Evolutionary conservation across 2,888 invertebrate genomes (phyloP), one percentile per base, ranked within the genome.

Genomic region (Ctena decussata): DNA sequence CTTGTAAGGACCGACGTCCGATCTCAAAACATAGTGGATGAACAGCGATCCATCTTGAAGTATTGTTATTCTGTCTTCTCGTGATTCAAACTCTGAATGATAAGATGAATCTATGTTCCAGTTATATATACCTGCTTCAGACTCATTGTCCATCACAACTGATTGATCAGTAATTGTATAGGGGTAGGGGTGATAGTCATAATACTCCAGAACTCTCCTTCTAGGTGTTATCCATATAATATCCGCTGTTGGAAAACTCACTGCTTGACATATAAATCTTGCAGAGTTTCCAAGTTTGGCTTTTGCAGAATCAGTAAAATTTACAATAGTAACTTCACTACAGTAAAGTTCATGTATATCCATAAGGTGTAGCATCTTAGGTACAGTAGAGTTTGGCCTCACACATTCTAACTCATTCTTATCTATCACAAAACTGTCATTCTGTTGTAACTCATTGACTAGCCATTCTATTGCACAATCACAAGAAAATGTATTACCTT

Each of bases 1-100:
- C 85, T 97, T 97, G 96, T 99, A 99, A 15, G 89, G 90, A 1
- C 98, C 98, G 92, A 98, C 97, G 96, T 98, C 98, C 1, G 90
- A 89, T n/a, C 96, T 92, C 15, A 95, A 92, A 15, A 96, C 95
- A 94, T 97, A 97, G 90, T 98, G 97, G 87, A 98, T 97, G 91
- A 97, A 97, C 80, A 98, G 96, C 27, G 98, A 97, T 32, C 98
- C 98, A 94, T 98, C 97, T 37, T 97, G 97, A 71, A 97, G 96
- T 49, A 98, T 96, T 87, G 96, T 96, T 82, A 98, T 97, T 90
- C 98, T 96, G 35, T 93, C 90, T 2, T 79, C 49, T n/a, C 53
- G 75, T 30, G 85, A 65, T 57, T 87, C 85, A 21, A 92, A 77
- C 21, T 91, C 88, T 0, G 91, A 73, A 71, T 91, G 82, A 75